Evolutionary conservation across 2,113 vertebrate genomes (phyloP).

Genomic region (Myotis yumanensis): DNA sequence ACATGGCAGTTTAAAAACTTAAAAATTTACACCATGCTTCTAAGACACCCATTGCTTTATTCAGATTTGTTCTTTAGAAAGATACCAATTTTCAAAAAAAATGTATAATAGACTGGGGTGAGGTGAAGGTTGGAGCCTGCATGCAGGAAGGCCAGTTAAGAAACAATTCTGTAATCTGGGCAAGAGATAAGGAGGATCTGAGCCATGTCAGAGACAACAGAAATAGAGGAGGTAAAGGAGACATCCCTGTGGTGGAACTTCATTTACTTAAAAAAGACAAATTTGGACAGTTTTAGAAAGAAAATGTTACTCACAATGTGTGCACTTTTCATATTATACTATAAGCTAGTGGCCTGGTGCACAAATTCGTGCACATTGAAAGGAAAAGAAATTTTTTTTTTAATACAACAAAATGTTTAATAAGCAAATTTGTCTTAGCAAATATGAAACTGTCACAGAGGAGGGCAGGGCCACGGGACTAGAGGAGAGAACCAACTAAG

Average conservation of each 20-base stretch:
- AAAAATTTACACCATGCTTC: not conserved
- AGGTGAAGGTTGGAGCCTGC: not conserved
- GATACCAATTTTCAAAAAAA: not conserved
- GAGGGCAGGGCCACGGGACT: not conserved
- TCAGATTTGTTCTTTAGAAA: not conserved
- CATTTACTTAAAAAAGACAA: not conserved
- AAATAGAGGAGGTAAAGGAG: not conserved
- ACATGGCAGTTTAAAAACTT: not conserved
- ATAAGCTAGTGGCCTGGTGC: not conserved
- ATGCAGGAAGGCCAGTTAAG: not conserved
- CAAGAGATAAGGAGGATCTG: not conserved
- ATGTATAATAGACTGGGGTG: not conserved
- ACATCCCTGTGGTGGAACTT: not conserved
- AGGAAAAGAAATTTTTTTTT: too few relatives aligned
- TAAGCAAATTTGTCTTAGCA: constrained; percentile 82
- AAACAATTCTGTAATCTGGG: not conserved
- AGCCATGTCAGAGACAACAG: not conserved
- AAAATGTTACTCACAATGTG: not conserved
- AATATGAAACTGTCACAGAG: constrained; percentile 82
- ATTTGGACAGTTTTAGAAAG: not conserved
- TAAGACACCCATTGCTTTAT: not conserved
- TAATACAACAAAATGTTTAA: constrained; percentile 84
- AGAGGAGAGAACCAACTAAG: constrained; percentile 67
- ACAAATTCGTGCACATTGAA: too few relatives aligned
- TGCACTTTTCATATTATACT: not conserved